Conservation (phyloP, 1,140 invertebrate genomes). For the Eulimnadia texana region DNA sequence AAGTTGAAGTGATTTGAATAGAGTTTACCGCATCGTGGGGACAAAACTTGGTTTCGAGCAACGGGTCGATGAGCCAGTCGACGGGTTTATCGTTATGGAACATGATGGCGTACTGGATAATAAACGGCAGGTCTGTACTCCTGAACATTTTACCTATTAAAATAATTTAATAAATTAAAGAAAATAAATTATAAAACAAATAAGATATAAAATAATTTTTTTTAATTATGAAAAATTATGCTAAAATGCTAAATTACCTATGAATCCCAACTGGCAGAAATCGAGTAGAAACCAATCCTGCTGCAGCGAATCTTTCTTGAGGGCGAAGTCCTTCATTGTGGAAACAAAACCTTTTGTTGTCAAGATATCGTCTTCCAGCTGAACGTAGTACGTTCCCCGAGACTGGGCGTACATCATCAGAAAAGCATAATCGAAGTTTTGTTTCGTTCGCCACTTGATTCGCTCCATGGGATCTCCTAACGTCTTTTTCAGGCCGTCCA, state of each 20-base stretch:
- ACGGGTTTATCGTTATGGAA: slow-evolving; percentile 94
- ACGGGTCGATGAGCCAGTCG: slow-evolving; percentile 87
- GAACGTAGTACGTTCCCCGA: slow-evolving; percentile 55
- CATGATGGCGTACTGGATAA: slow-evolving; percentile 87
- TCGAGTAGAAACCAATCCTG: slow-evolving; percentile 85
- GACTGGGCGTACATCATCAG: slow-evolving; percentile 86
- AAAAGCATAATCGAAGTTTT: slow-evolving; percentile 90
- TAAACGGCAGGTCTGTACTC: slow-evolving; percentile 66
- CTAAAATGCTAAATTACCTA: slow-evolving; percentile 40
- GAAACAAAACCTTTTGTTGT: slow-evolving; percentile 68
- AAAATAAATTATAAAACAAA: slow-evolving; percentile 2
- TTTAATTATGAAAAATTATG: slow-evolving; percentile 8
- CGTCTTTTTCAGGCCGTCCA: slow-evolving; percentile 56
- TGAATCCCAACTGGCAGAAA: slow-evolving; percentile 86
- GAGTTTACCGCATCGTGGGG: slow-evolving; percentile 58
- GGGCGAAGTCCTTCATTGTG: slow-evolving; percentile 75
- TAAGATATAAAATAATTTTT: no score
- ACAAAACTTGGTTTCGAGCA: slow-evolving; percentile 81
- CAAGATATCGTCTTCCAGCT: slow-evolving; percentile 91
- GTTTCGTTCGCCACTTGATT: slow-evolving; percentile 88
- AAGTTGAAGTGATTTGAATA: neutral
- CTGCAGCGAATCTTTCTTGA: slow-evolving; percentile 55
- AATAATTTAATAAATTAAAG: slow-evolving; percentile 18
- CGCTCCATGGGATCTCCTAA: slow-evolving; percentile 76
- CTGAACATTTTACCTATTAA: slow-evolving; percentile 80